Base-by-base conservation (phyloP, 1,140 invertebrate genomes). In the Brachionus asplanchnoidis region DNA sequence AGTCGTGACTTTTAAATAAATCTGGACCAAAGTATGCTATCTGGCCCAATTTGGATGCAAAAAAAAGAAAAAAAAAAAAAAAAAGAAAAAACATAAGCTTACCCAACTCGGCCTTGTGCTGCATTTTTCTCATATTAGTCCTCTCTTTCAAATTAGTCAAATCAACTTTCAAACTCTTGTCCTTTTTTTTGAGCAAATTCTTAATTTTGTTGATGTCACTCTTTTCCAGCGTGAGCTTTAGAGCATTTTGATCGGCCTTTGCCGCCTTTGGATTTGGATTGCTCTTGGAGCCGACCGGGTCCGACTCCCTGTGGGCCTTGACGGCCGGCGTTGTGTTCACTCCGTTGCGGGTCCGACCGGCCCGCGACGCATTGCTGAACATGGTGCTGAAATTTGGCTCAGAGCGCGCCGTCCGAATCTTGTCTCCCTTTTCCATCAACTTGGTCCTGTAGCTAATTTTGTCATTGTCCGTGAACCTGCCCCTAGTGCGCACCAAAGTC, bases 201-300 rank as follows among this genome's bases (percentile, higher is more conserved):
- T 82, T 82, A 9, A 82, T 82, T 12, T 82, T 65, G n/a, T 68
- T 82, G 32, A 82, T 82, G 40, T 82, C 79, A 8, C 42, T 82
- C n/a, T 82, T 82, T 60, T 82, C 79, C 50, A 82, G 8, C 7
- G 79, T 82, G 3, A 82, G 42, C 53, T 82, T 82, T 1, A 82
- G 42, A 11, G 79, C 79, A 56, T 56, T 60, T 50, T 56, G 77
- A 2, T 80, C 77, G 8, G 2, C 6, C 26, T 82, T 65, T 12
- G 53, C 53, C 17, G 7, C 12, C 1, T 65, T 44, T 60, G 40
- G 50, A 36, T 68, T 23, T 2, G n/a, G 20, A 42, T 46, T 44
- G 17, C 44, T 65, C 23, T 65, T 28, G n/a, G 12, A 44, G 32
- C 32, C n/a, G 40, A 23, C n/a, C 11, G 23, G 26, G 32, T 68